Conservation (phyloP, 2,113 vertebrate genomes). For the Todiramphus chloris region DNA sequence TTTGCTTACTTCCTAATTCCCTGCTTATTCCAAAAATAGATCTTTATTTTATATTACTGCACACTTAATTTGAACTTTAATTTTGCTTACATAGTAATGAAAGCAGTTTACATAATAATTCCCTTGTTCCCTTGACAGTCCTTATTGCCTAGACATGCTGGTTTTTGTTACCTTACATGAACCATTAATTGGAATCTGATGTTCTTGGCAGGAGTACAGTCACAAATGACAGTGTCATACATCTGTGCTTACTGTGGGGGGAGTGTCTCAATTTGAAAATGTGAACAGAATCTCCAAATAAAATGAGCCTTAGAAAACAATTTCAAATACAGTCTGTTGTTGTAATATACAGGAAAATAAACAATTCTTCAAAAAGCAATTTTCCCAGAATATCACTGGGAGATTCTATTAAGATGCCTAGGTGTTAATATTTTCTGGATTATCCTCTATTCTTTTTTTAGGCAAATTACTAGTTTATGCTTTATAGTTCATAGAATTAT, state of each 20-base stretch:
- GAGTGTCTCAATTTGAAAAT: constrained; percentile 8
- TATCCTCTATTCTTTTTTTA: not conserved
- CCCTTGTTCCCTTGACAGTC: constrained; percentile 39
- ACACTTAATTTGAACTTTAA: constrained; percentile 56
- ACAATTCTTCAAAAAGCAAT: not conserved
- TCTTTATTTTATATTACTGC: constrained; percentile 35
- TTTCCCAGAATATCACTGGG: not conserved
- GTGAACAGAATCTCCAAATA: constrained; percentile 6
- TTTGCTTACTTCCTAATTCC: not conserved
- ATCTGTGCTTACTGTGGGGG: constrained; percentile 58
- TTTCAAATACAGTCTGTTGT: not conserved
- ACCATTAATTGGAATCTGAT: constrained; percentile 74
- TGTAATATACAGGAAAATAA: not conserved
- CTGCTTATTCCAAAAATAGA: constrained; percentile 28
- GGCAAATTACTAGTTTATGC: not conserved
- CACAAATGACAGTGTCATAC: constrained; percentile 64
- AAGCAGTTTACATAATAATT: constrained; percentile 64
- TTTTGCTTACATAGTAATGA: constrained; percentile 65
- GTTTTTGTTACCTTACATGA: constrained; percentile 74
- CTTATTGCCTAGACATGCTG: constrained; percentile 50
- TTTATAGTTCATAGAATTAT: not conserved
- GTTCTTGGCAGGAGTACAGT: constrained; percentile 73
- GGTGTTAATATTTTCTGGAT: not conserved
- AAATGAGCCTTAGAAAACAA: not conserved
- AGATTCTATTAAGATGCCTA: not conserved